Conservation (phyloP, 1,140 invertebrate genomes). For the Subanguina moxae region DNA sequence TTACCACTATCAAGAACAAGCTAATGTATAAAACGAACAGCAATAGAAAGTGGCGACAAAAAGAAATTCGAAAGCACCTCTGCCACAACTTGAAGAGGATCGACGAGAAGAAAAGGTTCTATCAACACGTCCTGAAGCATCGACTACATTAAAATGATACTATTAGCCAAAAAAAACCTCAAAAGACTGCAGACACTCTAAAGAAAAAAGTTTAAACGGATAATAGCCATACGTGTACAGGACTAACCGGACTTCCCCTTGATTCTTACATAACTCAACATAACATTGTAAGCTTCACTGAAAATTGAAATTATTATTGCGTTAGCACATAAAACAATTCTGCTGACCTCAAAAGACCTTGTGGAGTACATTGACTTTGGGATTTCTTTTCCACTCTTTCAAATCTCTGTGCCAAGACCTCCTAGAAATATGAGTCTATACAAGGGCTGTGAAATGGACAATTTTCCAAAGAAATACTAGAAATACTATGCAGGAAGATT, state of each 20-base stretch:
- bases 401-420: conserved; percentile 40
- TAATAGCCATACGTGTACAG: too few relatives aligned
- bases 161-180: conserved; percentile 22
- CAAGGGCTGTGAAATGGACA: too few relatives aligned
- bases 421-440: conserved; percentile 30
- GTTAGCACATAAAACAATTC: background rate
- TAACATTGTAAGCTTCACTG: conserved; percentile 35
- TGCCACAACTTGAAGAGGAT: conserved; percentile 40
- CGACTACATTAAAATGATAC: too few relatives aligned
- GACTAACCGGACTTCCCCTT: conserved; percentile 31
- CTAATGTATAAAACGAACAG: background rate
- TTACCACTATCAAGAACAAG: too few relatives aligned
- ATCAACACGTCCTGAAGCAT: conserved; percentile 37
- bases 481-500: too few relatives aligned
- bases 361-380: conserved; percentile 27
- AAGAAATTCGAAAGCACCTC: conserved; percentile 43
- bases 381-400: conserved; percentile 12
- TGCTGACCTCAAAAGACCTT: conserved; percentile 22
- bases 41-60: conserved; percentile 31
- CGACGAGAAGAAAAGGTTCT: conserved; percentile 39
- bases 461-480: too few relatives aligned
- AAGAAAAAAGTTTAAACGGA: too few relatives aligned
- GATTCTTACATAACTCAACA: conserved; percentile 44
- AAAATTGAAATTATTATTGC: background rate
- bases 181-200: conserved; percentile 36